Percentiles rank a stretch among this genome's conserved stretches.
Conservation (phyloP, 2,888 invertebrate species). For the Aproaerema taeniolella region DNA sequence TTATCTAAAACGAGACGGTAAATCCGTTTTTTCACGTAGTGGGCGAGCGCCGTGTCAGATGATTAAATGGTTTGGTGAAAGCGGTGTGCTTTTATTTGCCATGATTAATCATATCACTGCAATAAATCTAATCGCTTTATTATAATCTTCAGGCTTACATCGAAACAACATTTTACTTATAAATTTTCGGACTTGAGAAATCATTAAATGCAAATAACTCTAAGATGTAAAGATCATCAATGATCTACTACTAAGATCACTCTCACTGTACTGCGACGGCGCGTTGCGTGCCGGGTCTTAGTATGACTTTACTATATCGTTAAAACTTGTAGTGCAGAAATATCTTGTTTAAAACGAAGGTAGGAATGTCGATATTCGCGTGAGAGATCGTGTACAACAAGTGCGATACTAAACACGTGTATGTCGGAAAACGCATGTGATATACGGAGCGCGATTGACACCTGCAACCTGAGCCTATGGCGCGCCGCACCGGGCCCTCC, state of each 20-base stretch:
- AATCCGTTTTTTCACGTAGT: background rate
- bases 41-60: background rate
- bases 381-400: slow-evolving; percentile 8
- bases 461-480: slow-evolving; percentile 39
- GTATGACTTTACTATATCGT: background rate
- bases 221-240: slow-evolving; percentile 17
- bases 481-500: background rate
- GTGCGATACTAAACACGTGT: slow-evolving; percentile 13
- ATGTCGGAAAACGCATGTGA: slow-evolving; percentile 23
- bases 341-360: too few species aligned
- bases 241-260: slow-evolving; percentile 35
- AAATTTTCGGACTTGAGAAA: background rate
- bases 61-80: slow-evolving; percentile 9
- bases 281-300: slow-evolving; percentile 28
- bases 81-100: slow-evolving; percentile 3
- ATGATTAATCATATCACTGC: slow-evolving; percentile 4
- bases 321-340: background rate
- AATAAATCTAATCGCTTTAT: slow-evolving; percentile 4
- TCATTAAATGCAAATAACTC: background rate
- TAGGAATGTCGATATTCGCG: slow-evolving; percentile 6
- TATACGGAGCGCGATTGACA: slow-evolving; percentile 44
- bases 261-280: slow-evolving; percentile 30
- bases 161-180: too few species aligned
- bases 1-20: background rate
- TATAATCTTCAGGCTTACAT: background rate